These are phyloP conservation scores for Picus viridis DNA, from an alignment of 2,797 vertebrate species.

Conservation along the genomic window DNA sequence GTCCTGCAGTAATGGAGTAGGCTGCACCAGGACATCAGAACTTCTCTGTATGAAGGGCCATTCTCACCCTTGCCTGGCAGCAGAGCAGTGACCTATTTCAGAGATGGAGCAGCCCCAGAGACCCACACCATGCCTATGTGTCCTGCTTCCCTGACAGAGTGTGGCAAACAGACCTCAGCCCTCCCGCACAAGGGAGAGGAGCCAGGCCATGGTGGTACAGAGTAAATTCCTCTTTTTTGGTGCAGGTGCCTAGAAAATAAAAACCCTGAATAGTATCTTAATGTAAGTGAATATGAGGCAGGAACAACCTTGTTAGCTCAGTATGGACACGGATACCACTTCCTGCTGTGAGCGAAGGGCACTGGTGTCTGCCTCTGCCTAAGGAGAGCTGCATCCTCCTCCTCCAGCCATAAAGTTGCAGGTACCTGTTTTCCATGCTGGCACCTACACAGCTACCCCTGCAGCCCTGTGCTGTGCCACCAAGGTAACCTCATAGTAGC, in stretches of 20 bases:
- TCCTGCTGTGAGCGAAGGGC: background rate
- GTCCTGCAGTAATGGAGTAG: background rate
- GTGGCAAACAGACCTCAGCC: rapidly evolving
- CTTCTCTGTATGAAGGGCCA: background rate
- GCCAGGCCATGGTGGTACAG: rapidly evolving
- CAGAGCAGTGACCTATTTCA: rapidly evolving
- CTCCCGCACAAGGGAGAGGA: rapidly evolving
- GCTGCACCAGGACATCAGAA: background rate
- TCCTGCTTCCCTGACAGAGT: background rate
- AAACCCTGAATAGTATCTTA: rapidly evolving
- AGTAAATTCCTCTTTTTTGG: background rate
- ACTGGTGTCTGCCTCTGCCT: background rate
- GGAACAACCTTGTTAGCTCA: background rate
- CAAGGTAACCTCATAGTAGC: background rate
- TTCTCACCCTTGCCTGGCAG: background rate
- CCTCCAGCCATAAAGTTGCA: rapidly evolving
- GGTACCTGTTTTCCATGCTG: background rate
- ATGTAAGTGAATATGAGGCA: background rate
- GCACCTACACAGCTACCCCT: rapidly evolving
- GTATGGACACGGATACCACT: rapidly evolving
- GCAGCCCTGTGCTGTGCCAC: rapidly evolving
- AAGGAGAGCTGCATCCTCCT: background rate
- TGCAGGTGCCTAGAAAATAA: background rate
- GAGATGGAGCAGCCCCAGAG: background rate
- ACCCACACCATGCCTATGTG: rapidly evolving